Evolutionary conservation across 2,797 vertebrate species (phyloP).

Genomic region (Mastacembelus armatus): DNA sequence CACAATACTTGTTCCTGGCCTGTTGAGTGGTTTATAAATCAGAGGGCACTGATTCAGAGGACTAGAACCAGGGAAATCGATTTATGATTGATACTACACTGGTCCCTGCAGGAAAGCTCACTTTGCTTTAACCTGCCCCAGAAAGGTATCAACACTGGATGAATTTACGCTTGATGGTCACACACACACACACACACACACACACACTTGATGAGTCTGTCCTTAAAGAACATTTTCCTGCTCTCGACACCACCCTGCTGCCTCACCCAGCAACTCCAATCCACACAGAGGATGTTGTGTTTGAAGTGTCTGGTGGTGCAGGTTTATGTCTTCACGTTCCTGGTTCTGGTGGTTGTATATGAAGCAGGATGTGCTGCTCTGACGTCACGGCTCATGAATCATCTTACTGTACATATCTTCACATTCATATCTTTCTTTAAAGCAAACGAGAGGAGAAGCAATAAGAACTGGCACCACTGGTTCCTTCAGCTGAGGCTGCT

Average conservation of each 20-base stretch:
- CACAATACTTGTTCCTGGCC: too few species aligned
- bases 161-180: too few species aligned
- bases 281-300: conserved; percentile 14
- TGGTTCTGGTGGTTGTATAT: not conserved
- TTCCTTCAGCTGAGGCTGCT: not conserved
- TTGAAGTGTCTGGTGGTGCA: not conserved
- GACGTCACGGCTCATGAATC: conserved; percentile 3
- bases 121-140: not conserved
- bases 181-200: too few species aligned
- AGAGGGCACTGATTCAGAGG: not conserved
- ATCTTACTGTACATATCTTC: not conserved
- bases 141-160: not conserved
- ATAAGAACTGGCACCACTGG: conserved; percentile 8
- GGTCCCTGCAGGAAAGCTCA: too few species aligned
- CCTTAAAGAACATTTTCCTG: too few species aligned
- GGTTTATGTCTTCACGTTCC: not conserved
- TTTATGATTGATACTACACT: too few species aligned
- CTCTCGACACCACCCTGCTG: not conserved
- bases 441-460: not conserved
- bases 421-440: too few species aligned
- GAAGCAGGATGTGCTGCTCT: not conserved
- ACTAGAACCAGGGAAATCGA: not conserved
- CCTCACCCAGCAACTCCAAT: conserved; percentile 10
- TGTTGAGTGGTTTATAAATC: not conserved
- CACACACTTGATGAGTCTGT: too few species aligned